These are phyloP conservation scores for Dasypogon diadema DNA, from an alignment of 2,888 invertebrate genomes.

Conservation along the genomic window DNA sequence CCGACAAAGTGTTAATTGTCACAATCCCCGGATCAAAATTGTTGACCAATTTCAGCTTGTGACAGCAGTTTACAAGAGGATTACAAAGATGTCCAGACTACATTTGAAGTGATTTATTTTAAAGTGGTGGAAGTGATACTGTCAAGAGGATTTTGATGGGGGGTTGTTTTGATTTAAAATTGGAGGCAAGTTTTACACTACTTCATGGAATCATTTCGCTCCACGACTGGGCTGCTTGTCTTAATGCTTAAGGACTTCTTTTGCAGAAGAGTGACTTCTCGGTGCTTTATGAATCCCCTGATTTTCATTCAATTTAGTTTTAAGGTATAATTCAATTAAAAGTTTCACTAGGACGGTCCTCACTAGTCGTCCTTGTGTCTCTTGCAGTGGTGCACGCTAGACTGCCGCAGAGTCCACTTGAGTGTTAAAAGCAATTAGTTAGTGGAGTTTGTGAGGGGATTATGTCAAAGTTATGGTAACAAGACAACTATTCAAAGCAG, in stretches of 20 bases:
- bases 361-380: background rate
- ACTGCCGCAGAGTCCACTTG: conserved; percentile 29
- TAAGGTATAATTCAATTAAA: conserved; percentile 27
- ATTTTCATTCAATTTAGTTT: conserved; percentile 27
- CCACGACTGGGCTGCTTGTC: too few relatives aligned
- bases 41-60: conserved; percentile 12
- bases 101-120: background rate
- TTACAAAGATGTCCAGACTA: background rate
- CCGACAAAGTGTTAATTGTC: conserved; percentile 18
- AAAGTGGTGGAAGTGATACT: too few relatives aligned
- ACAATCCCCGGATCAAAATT: conserved; percentile 27
- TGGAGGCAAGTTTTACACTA: too few relatives aligned
- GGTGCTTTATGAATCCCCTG: background rate
- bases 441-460: background rate
- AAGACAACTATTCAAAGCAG: conserved; percentile 2
- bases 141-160: too few relatives aligned
- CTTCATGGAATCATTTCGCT: too few relatives aligned
- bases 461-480: conserved; percentile 8
- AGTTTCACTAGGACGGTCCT: background rate
- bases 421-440: conserved; percentile 29
- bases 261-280: too few relatives aligned
- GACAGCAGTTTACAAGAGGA: background rate
- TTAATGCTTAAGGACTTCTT: too few relatives aligned
- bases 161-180: too few relatives aligned
- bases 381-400: conserved; percentile 10